Conservation (phyloP, 2,888 invertebrate species). For the Subacronicta megacephala region DNA sequence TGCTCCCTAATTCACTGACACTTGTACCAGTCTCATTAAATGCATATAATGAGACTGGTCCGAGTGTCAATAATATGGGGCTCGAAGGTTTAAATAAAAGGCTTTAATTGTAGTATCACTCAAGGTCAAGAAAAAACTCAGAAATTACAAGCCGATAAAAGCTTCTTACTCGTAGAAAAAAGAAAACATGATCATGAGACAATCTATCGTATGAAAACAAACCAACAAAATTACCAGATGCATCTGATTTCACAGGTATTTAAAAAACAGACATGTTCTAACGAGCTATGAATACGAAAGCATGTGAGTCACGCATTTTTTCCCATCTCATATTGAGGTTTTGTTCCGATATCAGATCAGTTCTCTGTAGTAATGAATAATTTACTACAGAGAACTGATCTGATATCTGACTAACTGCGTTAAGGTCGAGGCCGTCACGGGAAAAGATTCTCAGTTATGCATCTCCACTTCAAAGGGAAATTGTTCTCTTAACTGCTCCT, state of each 20-base stretch:
- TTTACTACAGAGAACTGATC: slow-evolving; percentile 74
- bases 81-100: neutral
- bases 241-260: slow-evolving; percentile 20
- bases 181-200: neutral
- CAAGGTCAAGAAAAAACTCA: neutral
- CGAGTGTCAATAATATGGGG: no score
- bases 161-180: no score
- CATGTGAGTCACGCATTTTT: slow-evolving; percentile 59
- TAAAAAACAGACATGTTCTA: slow-evolving; percentile 21
- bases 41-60: no score
- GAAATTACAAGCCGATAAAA: no score
- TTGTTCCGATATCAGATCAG: no score
- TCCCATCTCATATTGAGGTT: slow-evolving; percentile 49
- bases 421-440: slow-evolving; percentile 84
- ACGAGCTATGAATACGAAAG: slow-evolving; percentile 48
- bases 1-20: no score
- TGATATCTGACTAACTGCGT: slow-evolving; percentile 67
- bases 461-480: slow-evolving; percentile 66
- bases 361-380: no score
- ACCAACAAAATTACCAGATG: neutral
- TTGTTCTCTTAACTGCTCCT: slow-evolving; percentile 57
- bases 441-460: slow-evolving; percentile 81
- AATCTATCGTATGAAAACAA: neutral
- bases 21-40: no score
- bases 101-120: neutral